A percentile compares a stretch with the other conserved stretches of the same genome.
phyloP scores from a whole-genome alignment of 2,888 invertebrate genomes.

The Drosophila sordidula region DNA sequence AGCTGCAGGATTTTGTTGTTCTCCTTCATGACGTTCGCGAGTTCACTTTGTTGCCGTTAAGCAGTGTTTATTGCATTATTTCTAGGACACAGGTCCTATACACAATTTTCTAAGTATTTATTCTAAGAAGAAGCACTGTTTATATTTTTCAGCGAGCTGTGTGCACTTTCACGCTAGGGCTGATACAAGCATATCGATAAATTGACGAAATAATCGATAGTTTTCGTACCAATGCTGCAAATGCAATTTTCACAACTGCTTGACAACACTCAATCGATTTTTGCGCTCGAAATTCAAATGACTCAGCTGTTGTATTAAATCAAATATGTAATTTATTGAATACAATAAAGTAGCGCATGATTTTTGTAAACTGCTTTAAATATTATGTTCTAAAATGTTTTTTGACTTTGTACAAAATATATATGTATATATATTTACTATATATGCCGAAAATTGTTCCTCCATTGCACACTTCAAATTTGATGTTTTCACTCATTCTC shows the following conservation, averaged over 20 bases:
- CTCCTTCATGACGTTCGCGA: constrained; percentile 78
- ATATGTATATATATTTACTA: constrained; percentile 56
- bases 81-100: neutral
- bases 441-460: constrained; percentile 81
- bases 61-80: constrained; percentile 22
- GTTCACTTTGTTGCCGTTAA: constrained; percentile 9
- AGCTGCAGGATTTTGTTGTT: constrained; percentile 87
- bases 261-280: neutral
- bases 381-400: constrained; percentile 74
- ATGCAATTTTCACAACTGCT: neutral
- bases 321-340: constrained; percentile 67
- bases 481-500: constrained; percentile 69
- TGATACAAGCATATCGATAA: constrained; percentile 10
- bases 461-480: constrained; percentile 60
- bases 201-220: constrained; percentile 8
- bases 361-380: constrained; percentile 67
- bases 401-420: constrained; percentile 79
- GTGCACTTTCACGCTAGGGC: constrained; percentile 11
- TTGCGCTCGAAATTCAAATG: constrained; percentile 28
- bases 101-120: constrained; percentile 10
- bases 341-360: constrained; percentile 77
- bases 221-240: neutral
- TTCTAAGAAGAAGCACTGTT: constrained; percentile 28
- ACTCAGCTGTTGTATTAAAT: constrained; percentile 23
- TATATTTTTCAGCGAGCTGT: constrained; percentile 20